Base-by-base conservation (phyloP, 1,140 invertebrate species). In the Mamestra configurata region DNA sequence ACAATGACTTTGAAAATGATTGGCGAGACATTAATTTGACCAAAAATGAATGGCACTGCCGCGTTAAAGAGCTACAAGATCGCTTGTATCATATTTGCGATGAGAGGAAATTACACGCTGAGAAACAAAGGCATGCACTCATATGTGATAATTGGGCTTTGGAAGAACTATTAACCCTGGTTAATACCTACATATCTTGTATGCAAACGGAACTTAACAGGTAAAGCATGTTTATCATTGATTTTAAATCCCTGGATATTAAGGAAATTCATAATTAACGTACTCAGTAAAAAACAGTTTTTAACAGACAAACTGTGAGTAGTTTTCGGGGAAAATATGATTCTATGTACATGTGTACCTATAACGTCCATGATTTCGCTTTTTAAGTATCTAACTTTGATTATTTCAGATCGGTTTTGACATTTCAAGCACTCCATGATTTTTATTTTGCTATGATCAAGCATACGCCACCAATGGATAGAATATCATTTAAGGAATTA, bases 171-270 rank as follows among this genome's bases (percentile, higher is more conserved):
- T 90, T 92, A n/a, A 86, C 94, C 37, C 88, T 96, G 46, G 87
- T 88, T 1, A 96, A 96, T 82, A 92, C 95, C 31, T 96, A 95
- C 77, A 90, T 96, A 20, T 95, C 91, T 15, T 93, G 95, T 31
- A 88, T 96, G 84, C 96, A 96, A 82, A 84, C 94, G 7, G 96
- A 97, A 89, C 66, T 96, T 20, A 96, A 96, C 82, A 92, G 96
- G 88, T 96, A 61, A 64, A 15, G 2, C 0, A 22, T 31, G 10
- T 15, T 27, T 15, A 27, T 2, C 10, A 15, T 11, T 1, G 5
- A 13, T 6, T 31, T 5, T 31, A 31, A 31, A 31, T 31, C 27
- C 5, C 1, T 5, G 5, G 27, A 31, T 31, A 31, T 31, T 31
- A 31, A 5, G 5, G 5, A 31, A 31, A 31, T 31, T 5, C 1